phyloP scores from a whole-genome alignment of 2,888 invertebrate species.

The Clanis bilineata region DNA sequence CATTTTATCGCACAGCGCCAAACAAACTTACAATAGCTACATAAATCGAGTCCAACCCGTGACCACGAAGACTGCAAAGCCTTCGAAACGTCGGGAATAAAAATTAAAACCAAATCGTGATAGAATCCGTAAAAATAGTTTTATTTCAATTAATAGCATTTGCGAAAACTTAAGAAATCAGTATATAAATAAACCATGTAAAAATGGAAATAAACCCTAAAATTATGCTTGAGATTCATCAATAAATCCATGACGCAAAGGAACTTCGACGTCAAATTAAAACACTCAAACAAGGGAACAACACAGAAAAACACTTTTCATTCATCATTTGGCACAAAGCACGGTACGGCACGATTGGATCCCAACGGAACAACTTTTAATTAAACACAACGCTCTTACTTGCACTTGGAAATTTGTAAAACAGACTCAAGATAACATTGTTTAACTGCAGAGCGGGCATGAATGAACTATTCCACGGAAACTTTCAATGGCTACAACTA shows the following conservation, averaged over 20 bases:
- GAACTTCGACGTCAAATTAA: not conserved
- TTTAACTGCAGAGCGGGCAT: slow-evolving; percentile 33
- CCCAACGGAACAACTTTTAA: slow-evolving; percentile 60
- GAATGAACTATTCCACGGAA: slow-evolving; percentile 32
- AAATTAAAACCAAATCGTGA: no score
- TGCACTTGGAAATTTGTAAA: slow-evolving; percentile 57
- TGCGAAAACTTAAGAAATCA: no score
- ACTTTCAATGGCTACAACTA: slow-evolving; percentile 16
- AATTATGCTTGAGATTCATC: not conserved
- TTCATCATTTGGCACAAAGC: slow-evolving; percentile 48
- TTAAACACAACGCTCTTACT: slow-evolving; percentile 58
- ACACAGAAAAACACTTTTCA: slow-evolving; percentile 24
- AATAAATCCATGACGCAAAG: not conserved
- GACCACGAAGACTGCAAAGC: no score
- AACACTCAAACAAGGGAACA: not conserved
- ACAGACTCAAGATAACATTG: slow-evolving; percentile 53
- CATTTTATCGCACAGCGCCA: no score
- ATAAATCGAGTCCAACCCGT: no score
- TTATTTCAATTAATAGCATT: no score
- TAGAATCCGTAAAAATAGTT: no score
- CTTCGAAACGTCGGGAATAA: no score
- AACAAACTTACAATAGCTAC: no score
- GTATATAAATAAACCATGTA: no score
- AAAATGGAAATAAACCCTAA: no score
- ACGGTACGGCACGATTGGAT: slow-evolving; percentile 37